Evolutionary conservation across 2,113 vertebrate genomes (phyloP).

Genomic region (Vimba vimba): DNA sequence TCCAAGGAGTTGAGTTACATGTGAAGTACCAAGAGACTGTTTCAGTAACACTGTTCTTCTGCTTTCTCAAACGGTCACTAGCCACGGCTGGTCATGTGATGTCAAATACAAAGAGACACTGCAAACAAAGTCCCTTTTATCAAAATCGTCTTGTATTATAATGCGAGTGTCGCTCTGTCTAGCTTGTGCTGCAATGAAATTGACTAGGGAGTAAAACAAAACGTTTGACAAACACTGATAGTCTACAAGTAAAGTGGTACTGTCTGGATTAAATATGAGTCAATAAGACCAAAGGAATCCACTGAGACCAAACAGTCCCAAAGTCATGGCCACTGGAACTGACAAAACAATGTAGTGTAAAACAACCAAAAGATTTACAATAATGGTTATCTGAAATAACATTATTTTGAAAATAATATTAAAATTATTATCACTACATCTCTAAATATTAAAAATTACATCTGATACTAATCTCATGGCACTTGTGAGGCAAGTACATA

Average conservation of each 20-base stretch:
- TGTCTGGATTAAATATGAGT: background rate
- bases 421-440: background rate
- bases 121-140: slow-evolving; percentile 6
- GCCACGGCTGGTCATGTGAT: background rate
- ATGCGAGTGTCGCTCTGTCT: background rate
- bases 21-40: slow-evolving; percentile 9
- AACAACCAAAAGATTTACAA: background rate
- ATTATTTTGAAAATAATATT: background rate
- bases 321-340: background rate
- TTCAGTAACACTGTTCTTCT: slow-evolving; percentile 9
- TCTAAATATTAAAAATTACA: background rate
- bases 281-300: background rate
- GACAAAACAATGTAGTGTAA: background rate
- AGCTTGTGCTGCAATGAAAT: background rate
- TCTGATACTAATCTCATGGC: background rate
- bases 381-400: background rate
- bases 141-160: background rate
- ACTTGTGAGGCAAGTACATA: background rate
- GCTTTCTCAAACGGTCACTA: background rate
- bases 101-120: background rate
- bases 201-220: background rate
- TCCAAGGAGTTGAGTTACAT: slow-evolving; percentile 33
- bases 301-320: background rate
- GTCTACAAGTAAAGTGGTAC: background rate
- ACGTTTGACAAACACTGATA: background rate